phyloP scores from a whole-genome alignment of 1,140 invertebrate species.

The Pseudomyrmex pallidus region DNA sequence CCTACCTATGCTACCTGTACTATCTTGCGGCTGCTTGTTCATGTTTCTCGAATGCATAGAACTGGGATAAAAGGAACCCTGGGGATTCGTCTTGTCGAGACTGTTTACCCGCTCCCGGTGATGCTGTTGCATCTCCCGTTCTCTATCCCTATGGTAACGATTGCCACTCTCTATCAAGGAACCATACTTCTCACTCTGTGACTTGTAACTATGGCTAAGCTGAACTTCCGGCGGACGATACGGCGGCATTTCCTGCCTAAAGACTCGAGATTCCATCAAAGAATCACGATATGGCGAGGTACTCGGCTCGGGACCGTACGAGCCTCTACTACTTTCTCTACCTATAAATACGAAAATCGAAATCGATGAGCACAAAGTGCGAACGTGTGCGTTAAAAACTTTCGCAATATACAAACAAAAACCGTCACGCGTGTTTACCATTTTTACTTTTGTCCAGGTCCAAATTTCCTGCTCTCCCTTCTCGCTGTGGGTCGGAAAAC shows the following conservation, averaged over 20 bases:
- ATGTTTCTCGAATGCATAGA: constrained; percentile 76
- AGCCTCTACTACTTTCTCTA: constrained; percentile 78
- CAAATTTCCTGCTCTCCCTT: constrained; percentile 70
- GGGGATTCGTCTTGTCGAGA: constrained; percentile 80
- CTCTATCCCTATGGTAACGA: constrained; percentile 80
- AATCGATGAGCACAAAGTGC: constrained; percentile 23
- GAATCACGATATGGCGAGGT: constrained; percentile 82
- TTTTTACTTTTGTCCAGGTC: constrained; percentile 81
- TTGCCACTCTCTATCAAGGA: constrained; percentile 80
- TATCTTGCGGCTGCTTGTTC: constrained; percentile 74
- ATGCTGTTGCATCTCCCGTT: constrained; percentile 74
- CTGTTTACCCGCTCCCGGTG: constrained; percentile 83
- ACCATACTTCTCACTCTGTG: constrained; percentile 81
- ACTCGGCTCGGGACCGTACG: constrained; percentile 80
- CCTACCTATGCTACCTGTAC: constrained; percentile 81
- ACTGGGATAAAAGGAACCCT: constrained; percentile 77
- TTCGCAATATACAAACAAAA: neutral
- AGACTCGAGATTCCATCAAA: constrained; percentile 77
- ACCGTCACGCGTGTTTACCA: constrained; percentile 67
- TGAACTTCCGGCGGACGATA: constrained; percentile 81
- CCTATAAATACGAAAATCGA: constrained; percentile 62
- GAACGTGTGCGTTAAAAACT: neutral
- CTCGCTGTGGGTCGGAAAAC: constrained; percentile 81
- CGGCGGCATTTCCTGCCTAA: constrained; percentile 80
- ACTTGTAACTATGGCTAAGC: constrained; percentile 77